Evolutionary conservation across 1,140 invertebrate genomes (phyloP).

Genomic region (Aleiodes sp.): DNA sequence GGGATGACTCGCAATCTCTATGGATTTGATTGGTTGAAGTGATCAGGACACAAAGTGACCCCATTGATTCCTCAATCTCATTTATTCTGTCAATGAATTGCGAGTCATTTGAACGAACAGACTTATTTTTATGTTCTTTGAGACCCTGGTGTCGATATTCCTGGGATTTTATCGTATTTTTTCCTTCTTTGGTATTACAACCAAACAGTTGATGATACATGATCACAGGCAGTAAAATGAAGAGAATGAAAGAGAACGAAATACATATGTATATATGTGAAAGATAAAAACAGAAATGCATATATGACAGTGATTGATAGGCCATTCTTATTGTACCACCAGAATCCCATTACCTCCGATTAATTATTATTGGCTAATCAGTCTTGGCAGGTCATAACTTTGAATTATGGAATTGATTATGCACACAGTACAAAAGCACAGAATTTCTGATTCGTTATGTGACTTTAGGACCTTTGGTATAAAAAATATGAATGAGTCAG

Average conservation of each 20-base stretch:
- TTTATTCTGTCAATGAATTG: neutral
- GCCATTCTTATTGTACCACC: slow-evolving; percentile 12
- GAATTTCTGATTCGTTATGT: too few relatives aligned
- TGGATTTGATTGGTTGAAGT: slow-evolving; percentile 9
- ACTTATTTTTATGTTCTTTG: neutral
- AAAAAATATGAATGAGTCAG: neutral
- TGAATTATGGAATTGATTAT: too few relatives aligned
- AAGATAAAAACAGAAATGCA: slow-evolving; percentile 43
- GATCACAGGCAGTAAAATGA: slow-evolving; percentile 35
- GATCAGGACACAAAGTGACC: neutral
- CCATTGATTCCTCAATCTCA: neutral
- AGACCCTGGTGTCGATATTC: neutral
- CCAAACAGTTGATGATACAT: slow-evolving; percentile 45
- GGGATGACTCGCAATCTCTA: slow-evolving; percentile 8
- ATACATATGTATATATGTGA: slow-evolving; percentile 26
- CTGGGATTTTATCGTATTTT: neutral
- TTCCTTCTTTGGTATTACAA: slow-evolving; percentile 1
- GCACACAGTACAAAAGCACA: too few relatives aligned
- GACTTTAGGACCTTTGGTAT: too few relatives aligned
- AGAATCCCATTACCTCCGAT: slow-evolving; percentile 48
- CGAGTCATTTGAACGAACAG: neutral
- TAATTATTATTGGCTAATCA: slow-evolving; percentile 55
- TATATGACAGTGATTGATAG: slow-evolving; percentile 49
- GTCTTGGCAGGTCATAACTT: neutral
- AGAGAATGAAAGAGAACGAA: slow-evolving; percentile 16